Conservation (phyloP, 1,140 invertebrate species). For the Aplysia californica region DNA sequence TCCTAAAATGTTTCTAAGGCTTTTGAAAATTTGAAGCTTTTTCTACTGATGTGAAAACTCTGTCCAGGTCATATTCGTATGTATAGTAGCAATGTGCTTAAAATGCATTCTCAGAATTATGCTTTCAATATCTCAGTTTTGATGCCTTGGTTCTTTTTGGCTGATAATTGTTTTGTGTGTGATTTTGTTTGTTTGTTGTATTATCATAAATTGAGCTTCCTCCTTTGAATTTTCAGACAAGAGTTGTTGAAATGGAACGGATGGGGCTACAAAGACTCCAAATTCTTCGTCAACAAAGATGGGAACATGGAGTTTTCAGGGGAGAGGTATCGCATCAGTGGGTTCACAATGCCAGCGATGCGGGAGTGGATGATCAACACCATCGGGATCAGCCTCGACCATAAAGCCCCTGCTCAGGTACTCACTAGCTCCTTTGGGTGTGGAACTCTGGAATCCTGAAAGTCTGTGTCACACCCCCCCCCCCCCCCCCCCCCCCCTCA, state of each 20-base stretch:
- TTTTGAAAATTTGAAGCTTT: too few relatives aligned
- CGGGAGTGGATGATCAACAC: constrained; percentile 82
- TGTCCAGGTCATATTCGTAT: not conserved
- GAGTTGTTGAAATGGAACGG: constrained; percentile 93
- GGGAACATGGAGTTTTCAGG: constrained; percentile 80
- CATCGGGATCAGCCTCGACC: constrained; percentile 76
- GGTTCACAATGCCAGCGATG: constrained; percentile 81
- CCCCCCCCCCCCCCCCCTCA: too few relatives aligned
- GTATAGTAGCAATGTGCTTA: not conserved
- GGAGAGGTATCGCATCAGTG: constrained; percentile 86
- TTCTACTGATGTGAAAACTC: too few relatives aligned
- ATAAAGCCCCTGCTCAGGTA: constrained; percentile 68
- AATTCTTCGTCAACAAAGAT: constrained; percentile 77
- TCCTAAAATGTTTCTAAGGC: too few relatives aligned
- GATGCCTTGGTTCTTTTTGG: not conserved
- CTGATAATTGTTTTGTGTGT: not conserved
- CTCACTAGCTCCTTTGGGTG: too few relatives aligned
- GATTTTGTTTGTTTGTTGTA: not conserved
- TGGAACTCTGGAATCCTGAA: too few relatives aligned
- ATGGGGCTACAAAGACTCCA: constrained; percentile 97
- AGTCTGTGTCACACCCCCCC: too few relatives aligned
- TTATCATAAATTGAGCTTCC: too few relatives aligned
- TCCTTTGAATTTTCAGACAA: constrained; percentile 59
- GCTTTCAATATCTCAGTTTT: not conserved
- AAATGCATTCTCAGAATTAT: not conserved